Percentiles rank a stretch among this genome's conserved stretches.
These are phyloP conservation scores for Syngnathus typhle DNA, from an alignment of 2,113 vertebrate species.

Conservation along the genomic window DNA sequence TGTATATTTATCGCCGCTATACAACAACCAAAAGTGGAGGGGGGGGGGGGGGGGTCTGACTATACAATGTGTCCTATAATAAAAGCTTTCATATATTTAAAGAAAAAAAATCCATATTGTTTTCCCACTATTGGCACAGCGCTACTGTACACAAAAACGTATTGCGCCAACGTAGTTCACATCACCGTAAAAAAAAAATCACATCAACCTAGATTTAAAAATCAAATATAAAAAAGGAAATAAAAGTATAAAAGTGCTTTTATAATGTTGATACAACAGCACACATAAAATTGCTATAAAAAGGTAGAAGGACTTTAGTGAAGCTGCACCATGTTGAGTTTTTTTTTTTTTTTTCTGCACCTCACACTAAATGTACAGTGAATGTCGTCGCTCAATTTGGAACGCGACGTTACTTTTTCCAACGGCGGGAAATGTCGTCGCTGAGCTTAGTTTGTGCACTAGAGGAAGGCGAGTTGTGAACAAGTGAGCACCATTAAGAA, in stretches of 20 bases:
- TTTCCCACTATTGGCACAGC: constrained; percentile 76
- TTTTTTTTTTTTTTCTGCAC: constrained; percentile 52
- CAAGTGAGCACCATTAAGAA: constrained; percentile 79
- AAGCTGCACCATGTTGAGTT: constrained; percentile 73
- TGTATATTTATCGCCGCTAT: constrained; percentile 28
- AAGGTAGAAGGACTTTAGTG: constrained; percentile 76
- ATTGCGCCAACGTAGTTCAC: constrained; percentile 75
- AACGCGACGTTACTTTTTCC: constrained; percentile 60
- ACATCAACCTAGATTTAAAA: constrained; percentile 58
- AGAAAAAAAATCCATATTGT: neutral
- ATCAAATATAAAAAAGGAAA: constrained; percentile 59
- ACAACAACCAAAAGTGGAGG: constrained; percentile 5
- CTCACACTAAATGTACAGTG: constrained; percentile 77
- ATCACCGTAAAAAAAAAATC: constrained; percentile 72
- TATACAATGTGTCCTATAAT: neutral
- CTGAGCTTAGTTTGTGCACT: constrained; percentile 70
- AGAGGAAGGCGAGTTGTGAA: constrained; percentile 56
- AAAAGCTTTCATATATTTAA: neutral
- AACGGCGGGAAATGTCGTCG: constrained; percentile 74
- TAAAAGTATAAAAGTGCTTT: constrained; percentile 73
- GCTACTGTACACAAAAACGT: constrained; percentile 79
- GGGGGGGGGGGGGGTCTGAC: neutral
- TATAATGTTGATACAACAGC: constrained; percentile 75
- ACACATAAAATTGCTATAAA: constrained; percentile 75
- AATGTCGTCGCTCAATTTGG: constrained; percentile 72